A percentile compares a stretch with the other conserved stretches of the same genome.
Conservation (phyloP, 2,888 invertebrate genomes). For the Lycaena phlaeas region DNA sequence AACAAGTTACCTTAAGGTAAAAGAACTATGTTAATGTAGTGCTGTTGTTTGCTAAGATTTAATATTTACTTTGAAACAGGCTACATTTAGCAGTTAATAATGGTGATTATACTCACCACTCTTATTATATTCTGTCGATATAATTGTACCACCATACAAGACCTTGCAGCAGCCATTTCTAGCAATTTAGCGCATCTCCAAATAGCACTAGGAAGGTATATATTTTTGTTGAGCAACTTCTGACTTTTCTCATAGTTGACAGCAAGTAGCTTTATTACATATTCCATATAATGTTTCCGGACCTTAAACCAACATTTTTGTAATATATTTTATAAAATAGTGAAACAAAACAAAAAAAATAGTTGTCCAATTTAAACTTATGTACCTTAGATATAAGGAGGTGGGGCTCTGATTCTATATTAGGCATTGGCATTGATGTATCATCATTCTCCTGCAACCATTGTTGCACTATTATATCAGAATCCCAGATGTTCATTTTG, state of each 20-base stretch:
- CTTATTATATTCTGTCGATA: constrained; percentile 50
- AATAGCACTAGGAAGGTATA: constrained; percentile 59
- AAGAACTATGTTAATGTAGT: too few relatives aligned
- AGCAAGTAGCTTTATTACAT: constrained; percentile 49
- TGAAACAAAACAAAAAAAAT: constrained; percentile 13
- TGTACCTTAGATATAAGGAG: constrained; percentile 61
- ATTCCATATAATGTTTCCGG: constrained; percentile 62
- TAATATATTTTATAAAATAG: constrained; percentile 6
- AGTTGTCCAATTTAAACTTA: too few relatives aligned
- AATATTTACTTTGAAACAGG: too few relatives aligned
- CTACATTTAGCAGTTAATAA: too few relatives aligned
- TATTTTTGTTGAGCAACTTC: constrained; percentile 47
- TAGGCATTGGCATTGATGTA: constrained; percentile 44
- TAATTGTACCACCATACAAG: constrained; percentile 56
- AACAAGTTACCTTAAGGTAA: too few relatives aligned
- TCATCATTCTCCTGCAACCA: constrained; percentile 44
- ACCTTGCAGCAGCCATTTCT: constrained; percentile 54
- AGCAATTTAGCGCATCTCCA: constrained; percentile 61
- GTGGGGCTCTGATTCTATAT: constrained; percentile 52
- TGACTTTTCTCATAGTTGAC: constrained; percentile 56
- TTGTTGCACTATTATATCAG: constrained; percentile 36
- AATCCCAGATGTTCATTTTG: constrained; percentile 24
- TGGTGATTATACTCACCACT: constrained; percentile 41
- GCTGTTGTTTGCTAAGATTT: too few relatives aligned
- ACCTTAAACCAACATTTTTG: constrained; percentile 34